phyloP scores from a whole-genome alignment of 2,113 vertebrate species.

The Strix aluco region DNA sequence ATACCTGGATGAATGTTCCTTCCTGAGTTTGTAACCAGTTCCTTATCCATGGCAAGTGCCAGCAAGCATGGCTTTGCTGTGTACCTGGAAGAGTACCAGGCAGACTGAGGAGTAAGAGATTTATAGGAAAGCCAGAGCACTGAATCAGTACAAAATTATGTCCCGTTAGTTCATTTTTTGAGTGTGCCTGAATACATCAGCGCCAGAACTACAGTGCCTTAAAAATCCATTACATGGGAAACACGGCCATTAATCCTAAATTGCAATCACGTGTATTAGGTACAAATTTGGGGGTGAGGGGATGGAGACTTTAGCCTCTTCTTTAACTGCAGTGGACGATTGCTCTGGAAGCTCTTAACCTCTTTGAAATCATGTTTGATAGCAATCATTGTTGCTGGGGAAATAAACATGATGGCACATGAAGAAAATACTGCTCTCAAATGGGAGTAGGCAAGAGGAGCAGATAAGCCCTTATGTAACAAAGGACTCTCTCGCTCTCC shows the following conservation, averaged over 20 bases:
- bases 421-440: neutral
- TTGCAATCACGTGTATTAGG: neutral
- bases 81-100: neutral
- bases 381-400: conserved; percentile 9
- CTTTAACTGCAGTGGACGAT: neutral
- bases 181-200: neutral
- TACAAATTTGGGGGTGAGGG: neutral
- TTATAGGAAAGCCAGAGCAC: neutral
- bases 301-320: neutral
- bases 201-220: neutral
- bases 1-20: neutral
- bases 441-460: neutral
- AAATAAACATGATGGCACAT: conserved; percentile 12
- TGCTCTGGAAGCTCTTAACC: neutral
- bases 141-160: neutral
- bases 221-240: neutral
- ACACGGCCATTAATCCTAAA: neutral
- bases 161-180: neutral
- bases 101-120: neutral
- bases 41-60: neutral
- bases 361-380: neutral
- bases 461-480: conserved; percentile 9
- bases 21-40: neutral
- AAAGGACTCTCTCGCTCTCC: neutral
- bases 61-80: neutral